A percentile compares a stretch with the other conserved stretches of the same genome.
Conservation (phyloP, 1,140 invertebrate genomes). For the Lasaia peninsularis region DNA sequence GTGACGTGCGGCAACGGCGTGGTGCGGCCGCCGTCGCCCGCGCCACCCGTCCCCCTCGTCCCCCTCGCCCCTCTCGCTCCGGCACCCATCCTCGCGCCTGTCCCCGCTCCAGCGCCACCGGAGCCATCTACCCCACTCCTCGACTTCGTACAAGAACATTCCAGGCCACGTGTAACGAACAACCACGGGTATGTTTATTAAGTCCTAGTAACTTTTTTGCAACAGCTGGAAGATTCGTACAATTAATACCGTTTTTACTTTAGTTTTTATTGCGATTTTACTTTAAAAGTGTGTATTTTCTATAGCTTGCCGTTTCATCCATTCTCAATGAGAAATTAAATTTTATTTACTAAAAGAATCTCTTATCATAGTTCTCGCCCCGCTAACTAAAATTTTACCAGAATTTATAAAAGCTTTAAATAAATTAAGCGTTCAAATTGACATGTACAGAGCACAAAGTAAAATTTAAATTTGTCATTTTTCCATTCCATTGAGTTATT, state of each 20-base stretch:
- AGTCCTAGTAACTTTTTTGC: slow-evolving; percentile 51
- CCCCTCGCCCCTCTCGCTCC: slow-evolving; percentile 34
- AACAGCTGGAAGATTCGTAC: slow-evolving; percentile 48
- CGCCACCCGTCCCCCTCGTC: slow-evolving; percentile 35
- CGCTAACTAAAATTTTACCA: too few species aligned
- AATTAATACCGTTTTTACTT: not conserved
- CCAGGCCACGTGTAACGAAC: slow-evolving; percentile 63
- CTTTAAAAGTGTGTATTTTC: too few species aligned
- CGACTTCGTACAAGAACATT: slow-evolving; percentile 73
- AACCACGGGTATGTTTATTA: slow-evolving; percentile 60
- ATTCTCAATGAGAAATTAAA: too few species aligned
- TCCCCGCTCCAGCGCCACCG: slow-evolving; percentile 25
- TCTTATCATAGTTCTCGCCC: too few species aligned
- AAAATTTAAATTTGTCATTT: too few species aligned
- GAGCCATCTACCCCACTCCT: slow-evolving; percentile 42
- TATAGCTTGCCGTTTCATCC: too few species aligned
- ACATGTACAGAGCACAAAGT: too few species aligned
- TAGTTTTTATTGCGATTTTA: too few species aligned
- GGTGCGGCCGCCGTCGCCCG: slow-evolving; percentile 46
- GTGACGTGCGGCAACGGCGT: slow-evolving; percentile 59
- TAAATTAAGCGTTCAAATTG: too few species aligned
- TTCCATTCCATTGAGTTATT: too few species aligned
- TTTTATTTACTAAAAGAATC: too few species aligned
- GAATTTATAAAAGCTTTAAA: too few species aligned
- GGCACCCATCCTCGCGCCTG: slow-evolving; percentile 15